Evolutionary conservation across 1,140 invertebrate species (phyloP), one percentile per base, ranked within the genome.

Genomic region (Pseudomyrmex cubaensis): DNA sequence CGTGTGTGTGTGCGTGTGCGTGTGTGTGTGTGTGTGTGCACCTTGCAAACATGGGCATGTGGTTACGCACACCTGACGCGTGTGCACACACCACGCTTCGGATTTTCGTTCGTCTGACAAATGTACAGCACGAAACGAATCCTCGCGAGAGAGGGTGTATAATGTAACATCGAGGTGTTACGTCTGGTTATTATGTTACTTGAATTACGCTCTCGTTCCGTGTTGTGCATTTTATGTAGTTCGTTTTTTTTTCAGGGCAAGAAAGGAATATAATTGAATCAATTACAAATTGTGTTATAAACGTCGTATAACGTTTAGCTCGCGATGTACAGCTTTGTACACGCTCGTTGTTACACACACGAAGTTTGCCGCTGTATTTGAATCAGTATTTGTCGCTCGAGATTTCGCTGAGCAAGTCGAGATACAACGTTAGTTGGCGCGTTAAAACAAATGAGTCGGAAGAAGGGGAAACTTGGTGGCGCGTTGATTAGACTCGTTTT

Each of bases 91-190:
- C 5, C n/a, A n/a, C n/a, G n/a, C 35, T 35, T 85, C 77, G 75
- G 82, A 63, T 84, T 88, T 88, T 86, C 87, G 74, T 91, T 87
- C 82, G 35, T 35, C 35, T 35, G 35, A 35, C 35, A 35, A 35
- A 35, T 35, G 35, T 35, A 7, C 0, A 7, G 35, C 35, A 35
- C 4, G 35, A 35, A 35, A 35, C 5, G 35, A 35, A 35, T 35
- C 5, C 35, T 5, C 35, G 0, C 35, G 7, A 35, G 35, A 35
- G 35, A 35, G 35, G 35, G 35, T 35, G 35, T 35, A 20, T 20
- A 35, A 35, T 35, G 5, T 35, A 35, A 35, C 35, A 35, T 35
- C 5, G 35, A 35, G 5, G 35, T 35, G 0, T 35, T 35, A 35
- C 35, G 5, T 35, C 35, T 35, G 35, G 35, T 35, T 35, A 35